Base-by-base conservation (phyloP, 2,888 invertebrate species). In the Lobophora halterata region DNA sequence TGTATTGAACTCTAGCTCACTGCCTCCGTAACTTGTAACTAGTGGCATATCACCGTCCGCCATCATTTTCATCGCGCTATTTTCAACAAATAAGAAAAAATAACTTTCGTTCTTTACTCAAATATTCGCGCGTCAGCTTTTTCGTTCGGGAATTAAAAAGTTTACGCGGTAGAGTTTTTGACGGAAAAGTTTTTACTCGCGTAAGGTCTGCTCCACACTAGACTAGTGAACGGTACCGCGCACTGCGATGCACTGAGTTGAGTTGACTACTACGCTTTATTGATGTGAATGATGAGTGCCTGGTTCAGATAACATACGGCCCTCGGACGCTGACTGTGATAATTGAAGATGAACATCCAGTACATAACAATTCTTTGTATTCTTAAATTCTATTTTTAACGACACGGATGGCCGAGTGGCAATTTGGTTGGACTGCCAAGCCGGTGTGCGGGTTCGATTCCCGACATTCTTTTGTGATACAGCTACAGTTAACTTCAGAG, bases 11-110 rank as follows among this genome's bases (percentile, higher is more conserved):
- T 86, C 85, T 40, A 82, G 63, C 60, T 85, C 86, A 65, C 67
- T 78, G 50, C 79, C 78, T 55, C 75, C 71, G 65, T 72, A 85
- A 78, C 82, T 83, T 26, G 72, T 71, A 34, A 87, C 86, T 51
- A 87, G 58, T 43, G 86, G 86, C 61, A 83, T 69, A 55, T 86
- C 86, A 54, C 86, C 86, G 61, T 86, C 86, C 46, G 85, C 81
- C 81, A 86, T 80, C 46, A 61, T 72, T 59, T 46, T 65, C 65
- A 60, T 58, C 55, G 37, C 52, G 55, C 46, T 48, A 42, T 46
- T 52, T 31, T 46, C 47, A 51, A 44, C 48, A 51, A 59, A 59
- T 53, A 38, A 52, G 46, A 41, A 52, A 52, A 52, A 46, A 42
- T 30, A 34, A 30, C 10, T 29, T 30, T 24, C 11, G 1, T n/a